phyloP scores from a whole-genome alignment of 30 jellyfish, hydroid and myxozoan species.

The Nemopilema nomurai region DNA sequence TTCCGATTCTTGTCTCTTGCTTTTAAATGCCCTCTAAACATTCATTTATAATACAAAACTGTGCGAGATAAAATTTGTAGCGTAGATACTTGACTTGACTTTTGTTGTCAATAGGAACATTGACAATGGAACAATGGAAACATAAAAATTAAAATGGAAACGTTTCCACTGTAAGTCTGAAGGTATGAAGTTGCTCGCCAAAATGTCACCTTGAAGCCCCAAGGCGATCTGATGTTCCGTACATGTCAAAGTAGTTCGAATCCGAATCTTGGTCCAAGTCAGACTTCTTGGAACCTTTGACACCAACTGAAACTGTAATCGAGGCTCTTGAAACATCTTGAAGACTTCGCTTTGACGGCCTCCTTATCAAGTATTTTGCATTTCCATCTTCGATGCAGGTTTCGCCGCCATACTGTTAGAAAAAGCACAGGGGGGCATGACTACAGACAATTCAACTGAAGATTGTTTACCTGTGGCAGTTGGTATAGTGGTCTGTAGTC shows the following conservation, averaged over 20 bases:
- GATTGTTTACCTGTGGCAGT: too few relatives aligned
- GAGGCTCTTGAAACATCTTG: slow-evolving; percentile 64
- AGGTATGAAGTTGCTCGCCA: neutral
- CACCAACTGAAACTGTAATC: slow-evolving; percentile 45
- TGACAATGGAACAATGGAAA: too few relatives aligned
- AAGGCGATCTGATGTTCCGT: slow-evolving; percentile 72
- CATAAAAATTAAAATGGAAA: too few relatives aligned
- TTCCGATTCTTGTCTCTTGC: neutral
- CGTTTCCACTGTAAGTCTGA: neutral
- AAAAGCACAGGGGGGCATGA: too few relatives aligned
- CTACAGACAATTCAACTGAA: too few relatives aligned
- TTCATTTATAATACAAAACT: too few relatives aligned
- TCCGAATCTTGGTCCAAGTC: slow-evolving; percentile 79
- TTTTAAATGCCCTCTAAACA: too few relatives aligned
- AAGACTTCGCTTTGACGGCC: slow-evolving; percentile 80
- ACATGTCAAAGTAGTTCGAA: slow-evolving; percentile 81
- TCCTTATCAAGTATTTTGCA: slow-evolving; percentile 67
- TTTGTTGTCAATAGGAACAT: neutral
- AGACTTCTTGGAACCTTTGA: slow-evolving; percentile 44
- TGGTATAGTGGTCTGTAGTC: too few relatives aligned
- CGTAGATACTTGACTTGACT: neutral
- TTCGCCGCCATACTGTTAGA: slow-evolving; percentile 47
- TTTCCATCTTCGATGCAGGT: slow-evolving; percentile 56
- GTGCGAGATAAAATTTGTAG: too few relatives aligned
- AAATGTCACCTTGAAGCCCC: slow-evolving; percentile 36